Conservation (phyloP, 2,113 vertebrate species). For the Poecile atricapillus region DNA sequence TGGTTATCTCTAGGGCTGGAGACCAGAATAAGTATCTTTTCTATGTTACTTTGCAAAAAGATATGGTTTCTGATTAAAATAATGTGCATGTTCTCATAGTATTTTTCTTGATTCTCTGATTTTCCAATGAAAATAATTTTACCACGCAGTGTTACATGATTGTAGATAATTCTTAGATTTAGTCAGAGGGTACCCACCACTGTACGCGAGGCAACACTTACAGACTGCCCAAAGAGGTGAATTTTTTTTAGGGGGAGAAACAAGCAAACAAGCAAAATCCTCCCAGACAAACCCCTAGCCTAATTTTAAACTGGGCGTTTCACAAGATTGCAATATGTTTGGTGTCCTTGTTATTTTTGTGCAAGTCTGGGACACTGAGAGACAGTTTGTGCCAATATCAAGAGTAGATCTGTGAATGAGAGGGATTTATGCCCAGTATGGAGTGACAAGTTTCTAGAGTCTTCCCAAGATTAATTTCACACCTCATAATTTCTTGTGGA, state of each 20-base stretch:
- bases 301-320: not conserved
- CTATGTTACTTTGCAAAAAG: not conserved
- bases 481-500: not conserved
- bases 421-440: not conserved
- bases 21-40: not conserved
- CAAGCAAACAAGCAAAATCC: not conserved
- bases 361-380: not conserved
- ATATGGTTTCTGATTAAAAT: not conserved
- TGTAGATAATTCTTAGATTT: not conserved
- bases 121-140: not conserved
- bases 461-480: slow-evolving; percentile 19
- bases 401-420: not conserved
- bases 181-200: not conserved
- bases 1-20: not conserved
- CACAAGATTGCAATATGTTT: not conserved
- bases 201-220: not conserved
- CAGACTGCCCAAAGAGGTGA: not conserved
- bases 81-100: not conserved
- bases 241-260: not conserved
- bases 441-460: not conserved
- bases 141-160: not conserved
- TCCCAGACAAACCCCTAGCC: not conserved
- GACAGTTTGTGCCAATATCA: not conserved
- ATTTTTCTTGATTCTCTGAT: not conserved
- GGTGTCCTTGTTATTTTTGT: not conserved